phyloP scores from a whole-genome alignment of 1,140 invertebrate species.

The Megathymus violae region DNA sequence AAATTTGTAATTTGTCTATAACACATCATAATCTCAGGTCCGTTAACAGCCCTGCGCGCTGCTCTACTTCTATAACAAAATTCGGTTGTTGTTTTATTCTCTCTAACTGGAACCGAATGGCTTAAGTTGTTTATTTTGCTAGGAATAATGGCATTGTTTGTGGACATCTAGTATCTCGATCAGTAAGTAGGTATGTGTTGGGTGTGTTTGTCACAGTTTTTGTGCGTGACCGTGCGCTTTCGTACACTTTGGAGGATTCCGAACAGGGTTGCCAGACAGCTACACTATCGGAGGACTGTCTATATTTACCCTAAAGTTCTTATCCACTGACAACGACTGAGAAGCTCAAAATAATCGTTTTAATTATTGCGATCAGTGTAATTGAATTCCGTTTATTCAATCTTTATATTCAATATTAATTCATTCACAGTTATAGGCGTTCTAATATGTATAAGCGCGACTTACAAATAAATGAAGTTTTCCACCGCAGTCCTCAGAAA shows the following conservation, averaged over 20 bases:
- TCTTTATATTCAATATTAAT: no score
- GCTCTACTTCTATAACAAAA: constrained; percentile 66
- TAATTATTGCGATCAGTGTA: no score
- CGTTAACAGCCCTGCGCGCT: constrained; percentile 60
- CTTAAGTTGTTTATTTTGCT: constrained; percentile 69
- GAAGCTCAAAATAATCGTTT: no score
- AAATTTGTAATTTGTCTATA: constrained; percentile 6
- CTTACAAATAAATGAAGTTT: no score
- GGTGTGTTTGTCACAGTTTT: constrained; percentile 58
- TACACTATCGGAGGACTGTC: neutral
- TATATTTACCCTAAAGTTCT: no score
- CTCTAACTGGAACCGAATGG: constrained; percentile 58
- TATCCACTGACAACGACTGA: no score
- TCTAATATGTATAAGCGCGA: no score
- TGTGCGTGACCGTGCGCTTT: constrained; percentile 65
- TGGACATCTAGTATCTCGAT: constrained; percentile 71
- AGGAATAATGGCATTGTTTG: constrained; percentile 77
- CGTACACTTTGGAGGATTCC: constrained; percentile 49
- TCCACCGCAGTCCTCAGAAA: no score
- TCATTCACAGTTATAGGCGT: no score
- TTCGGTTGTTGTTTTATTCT: constrained; percentile 62
- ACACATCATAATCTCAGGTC: no score
- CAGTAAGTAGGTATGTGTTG: constrained; percentile 63
- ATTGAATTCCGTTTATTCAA: no score
- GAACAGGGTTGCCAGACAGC: constrained; percentile 1